These are phyloP conservation scores for Marcusenius ussheri DNA, from an alignment of 2,113 vertebrate species.

Conservation along the genomic window DNA sequence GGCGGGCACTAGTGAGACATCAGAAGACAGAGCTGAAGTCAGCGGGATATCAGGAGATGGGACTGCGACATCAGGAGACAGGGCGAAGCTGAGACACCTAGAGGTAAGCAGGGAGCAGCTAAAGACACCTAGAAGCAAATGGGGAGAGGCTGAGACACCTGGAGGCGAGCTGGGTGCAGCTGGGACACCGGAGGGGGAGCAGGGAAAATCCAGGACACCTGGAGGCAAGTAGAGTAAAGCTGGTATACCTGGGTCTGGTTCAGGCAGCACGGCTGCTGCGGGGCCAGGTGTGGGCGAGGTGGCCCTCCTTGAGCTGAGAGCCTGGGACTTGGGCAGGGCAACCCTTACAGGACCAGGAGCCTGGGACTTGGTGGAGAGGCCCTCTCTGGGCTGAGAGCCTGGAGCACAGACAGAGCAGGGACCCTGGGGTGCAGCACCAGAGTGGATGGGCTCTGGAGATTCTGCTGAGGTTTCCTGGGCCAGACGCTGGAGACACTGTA, in stretches of 20 bases:
- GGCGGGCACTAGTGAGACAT: too few relatives aligned
- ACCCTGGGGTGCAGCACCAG: neutral
- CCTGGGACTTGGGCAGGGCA: too few relatives aligned
- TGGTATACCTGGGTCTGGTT: neutral
- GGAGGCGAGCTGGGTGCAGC: neutral
- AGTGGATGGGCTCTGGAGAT: neutral
- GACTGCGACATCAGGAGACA: too few relatives aligned
- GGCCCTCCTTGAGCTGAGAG: neutral
- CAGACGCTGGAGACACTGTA: neutral
- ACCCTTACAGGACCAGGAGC: too few relatives aligned
- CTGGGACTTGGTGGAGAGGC: too few relatives aligned
- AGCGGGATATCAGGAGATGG: too few relatives aligned
- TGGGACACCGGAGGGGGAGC: too few relatives aligned
- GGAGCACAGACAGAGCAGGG: neutral
- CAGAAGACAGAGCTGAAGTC: too few relatives aligned
- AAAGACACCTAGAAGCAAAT: too few relatives aligned
- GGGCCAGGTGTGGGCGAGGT: neutral
- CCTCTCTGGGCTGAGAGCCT: neutral
- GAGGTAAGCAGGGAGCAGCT: too few relatives aligned
- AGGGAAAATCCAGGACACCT: neutral
- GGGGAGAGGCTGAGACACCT: neutral
- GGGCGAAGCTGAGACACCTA: too few relatives aligned
- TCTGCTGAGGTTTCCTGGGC: neutral
- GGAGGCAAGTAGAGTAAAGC: too few relatives aligned
- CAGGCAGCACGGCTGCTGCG: neutral